Evolutionary conservation across 2,113 vertebrate genomes (phyloP).

Genomic region (Plecotus auritus): DNA sequence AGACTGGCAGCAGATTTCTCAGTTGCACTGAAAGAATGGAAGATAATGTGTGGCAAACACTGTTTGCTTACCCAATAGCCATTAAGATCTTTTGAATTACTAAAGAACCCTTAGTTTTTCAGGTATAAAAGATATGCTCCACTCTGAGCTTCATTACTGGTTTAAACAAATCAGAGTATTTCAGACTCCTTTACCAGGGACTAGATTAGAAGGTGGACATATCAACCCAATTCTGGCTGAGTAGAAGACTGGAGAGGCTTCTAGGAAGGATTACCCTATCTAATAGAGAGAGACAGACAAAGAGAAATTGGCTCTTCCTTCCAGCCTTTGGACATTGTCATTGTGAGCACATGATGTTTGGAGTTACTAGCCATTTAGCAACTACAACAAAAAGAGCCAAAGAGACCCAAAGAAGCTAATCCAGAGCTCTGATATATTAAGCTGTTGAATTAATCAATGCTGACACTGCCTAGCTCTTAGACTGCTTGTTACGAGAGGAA

Average conservation of each 20-base stretch:
- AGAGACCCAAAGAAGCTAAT: not conserved
- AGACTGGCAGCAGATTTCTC: not conserved
- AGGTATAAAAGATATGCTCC: not conserved
- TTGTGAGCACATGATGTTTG: not conserved
- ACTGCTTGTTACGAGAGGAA: not conserved
- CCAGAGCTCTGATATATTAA: not conserved
- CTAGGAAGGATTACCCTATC: not conserved
- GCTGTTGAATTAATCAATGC: not conserved
- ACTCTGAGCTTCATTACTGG: not conserved
- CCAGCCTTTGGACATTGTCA: not conserved
- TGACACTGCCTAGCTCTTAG: not conserved
- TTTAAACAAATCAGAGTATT: constrained; percentile 10
- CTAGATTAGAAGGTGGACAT: not conserved
- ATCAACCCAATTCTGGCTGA: not conserved
- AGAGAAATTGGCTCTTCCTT: not conserved
- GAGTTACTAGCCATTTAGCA: not conserved
- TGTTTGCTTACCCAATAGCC: not conserved
- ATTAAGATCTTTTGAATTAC: not conserved
- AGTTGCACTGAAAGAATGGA: not conserved
- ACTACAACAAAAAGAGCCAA: not conserved
- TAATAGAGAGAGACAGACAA: not conserved
- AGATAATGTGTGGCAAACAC: not conserved
- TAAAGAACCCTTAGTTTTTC: not conserved
- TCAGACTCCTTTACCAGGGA: not conserved
- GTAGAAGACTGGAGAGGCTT: not conserved